A percentile compares a stretch with the other conserved stretches of the same genome.
Conservation (phyloP, 1,140 invertebrate species). For the Drosophila arawakana region DNA sequence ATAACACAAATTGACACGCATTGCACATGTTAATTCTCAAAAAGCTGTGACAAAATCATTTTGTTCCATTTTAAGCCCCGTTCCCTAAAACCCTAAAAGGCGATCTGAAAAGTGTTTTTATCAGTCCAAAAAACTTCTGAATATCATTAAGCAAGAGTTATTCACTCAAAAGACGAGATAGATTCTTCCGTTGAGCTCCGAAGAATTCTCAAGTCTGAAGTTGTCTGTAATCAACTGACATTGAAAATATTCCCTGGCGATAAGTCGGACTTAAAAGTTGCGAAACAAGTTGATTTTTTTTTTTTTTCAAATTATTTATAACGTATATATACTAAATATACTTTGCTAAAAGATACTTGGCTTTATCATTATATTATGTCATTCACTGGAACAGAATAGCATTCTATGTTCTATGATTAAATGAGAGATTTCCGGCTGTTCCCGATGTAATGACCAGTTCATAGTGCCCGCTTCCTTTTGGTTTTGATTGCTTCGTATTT, state of each 20-base stretch:
- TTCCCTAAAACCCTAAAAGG: constrained; percentile 7
- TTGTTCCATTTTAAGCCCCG: constrained; percentile 39
- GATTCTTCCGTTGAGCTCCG: constrained; percentile 6
- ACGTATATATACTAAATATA: not conserved
- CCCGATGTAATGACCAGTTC: not conserved
- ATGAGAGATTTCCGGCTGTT: constrained; percentile 16
- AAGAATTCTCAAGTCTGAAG: constrained; percentile 2
- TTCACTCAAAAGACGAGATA: constrained; percentile 23
- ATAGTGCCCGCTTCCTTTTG: constrained; percentile 1
- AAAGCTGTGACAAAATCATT: constrained; percentile 46
- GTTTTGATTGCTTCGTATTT: not conserved
- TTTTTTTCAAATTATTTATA: not conserved
- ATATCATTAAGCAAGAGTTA: constrained; percentile 41
- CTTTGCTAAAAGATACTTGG: constrained; percentile 2
- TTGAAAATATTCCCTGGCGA: constrained; percentile 44
- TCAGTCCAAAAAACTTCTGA: constrained; percentile 42
- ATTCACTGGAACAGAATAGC: constrained; percentile 1
- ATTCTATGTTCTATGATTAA: not conserved
- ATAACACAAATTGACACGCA: constrained; percentile 27
- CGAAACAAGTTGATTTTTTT: constrained; percentile 29
- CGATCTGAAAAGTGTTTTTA: constrained; percentile 20
- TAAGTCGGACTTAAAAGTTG: constrained; percentile 46
- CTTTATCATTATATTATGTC: constrained; percentile 27
- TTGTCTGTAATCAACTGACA: constrained; percentile 52
- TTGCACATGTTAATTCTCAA: constrained; percentile 45